Evolutionary conservation across 2,797 vertebrate species (phyloP), one percentile per base, ranked within the genome.

Genomic region (Coreius guichenoti): DNA sequence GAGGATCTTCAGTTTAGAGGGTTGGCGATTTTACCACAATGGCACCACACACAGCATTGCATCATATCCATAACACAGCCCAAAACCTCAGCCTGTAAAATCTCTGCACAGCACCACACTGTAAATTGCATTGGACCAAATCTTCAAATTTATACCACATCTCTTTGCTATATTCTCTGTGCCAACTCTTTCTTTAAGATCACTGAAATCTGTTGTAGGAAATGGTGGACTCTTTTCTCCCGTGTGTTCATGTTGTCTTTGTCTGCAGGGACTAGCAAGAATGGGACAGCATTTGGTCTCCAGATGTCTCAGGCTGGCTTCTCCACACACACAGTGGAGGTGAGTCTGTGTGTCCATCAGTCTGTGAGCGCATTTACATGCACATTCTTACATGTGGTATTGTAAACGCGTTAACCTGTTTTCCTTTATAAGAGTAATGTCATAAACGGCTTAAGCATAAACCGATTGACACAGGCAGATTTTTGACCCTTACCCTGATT

Each of bases 241-340:
- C 26, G 23, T 87, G 61, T 67, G 77, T 81, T 83, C 7, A 8
- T 80, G 83, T 47, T 73, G 68, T 67, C 72, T 84, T 47, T 82
- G 49, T 80, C 88, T 91, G 0, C 90, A 99, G 98, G 98, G 91
- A 99, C 98, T 88, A 99, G 96, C 91, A 98, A 97, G 94, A 99
- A 99, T 0, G 98, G 98, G 90, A 98, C 98, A 33, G 98, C 98
- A 90, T 99, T 99, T 87, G 98, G 98, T 9, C 95, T 99, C 91
- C 98, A 99, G 93, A 99, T 99, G 98, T 99, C 98, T 61, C 98
- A 99, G 93, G 98, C 98, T 0, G 98, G 98, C 88, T 99, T 99
- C 92, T 99, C 98, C n/a, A 96, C 97, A 0, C 98, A 99, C 17
- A 94, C 97, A 65, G 96, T 99, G 2, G 98, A 99, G 96, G 98